phyloP scores from a whole-genome alignment of 2,888 invertebrate genomes.

The Aspidiotus rigidus region DNA sequence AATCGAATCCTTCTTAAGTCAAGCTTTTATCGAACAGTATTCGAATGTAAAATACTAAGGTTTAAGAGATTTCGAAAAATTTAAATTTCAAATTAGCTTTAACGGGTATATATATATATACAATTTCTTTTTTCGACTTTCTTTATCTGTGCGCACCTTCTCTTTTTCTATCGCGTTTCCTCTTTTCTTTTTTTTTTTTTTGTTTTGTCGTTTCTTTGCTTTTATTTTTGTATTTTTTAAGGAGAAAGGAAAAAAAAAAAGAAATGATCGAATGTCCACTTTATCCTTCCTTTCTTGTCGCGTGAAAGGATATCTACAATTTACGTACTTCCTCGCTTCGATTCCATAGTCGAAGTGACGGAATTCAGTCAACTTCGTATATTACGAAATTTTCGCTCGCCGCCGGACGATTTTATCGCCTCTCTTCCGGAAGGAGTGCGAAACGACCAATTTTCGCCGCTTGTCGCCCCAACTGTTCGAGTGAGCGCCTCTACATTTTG shows the following conservation, averaged over 20 bases:
- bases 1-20: conserved; percentile 31
- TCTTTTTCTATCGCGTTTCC: not conserved
- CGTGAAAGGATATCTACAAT: too few species aligned
- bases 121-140: not conserved
- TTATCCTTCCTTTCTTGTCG: not conserved
- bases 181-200: not conserved
- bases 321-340: too few species aligned
- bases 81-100: conserved; percentile 32
- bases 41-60: conserved; percentile 31
- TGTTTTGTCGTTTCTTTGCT: not conserved
- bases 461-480: too few species aligned
- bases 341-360: too few species aligned
- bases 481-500: too few species aligned
- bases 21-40: conserved; percentile 30
- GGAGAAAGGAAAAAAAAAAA: not conserved
- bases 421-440: too few species aligned
- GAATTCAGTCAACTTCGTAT: too few species aligned
- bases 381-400: too few species aligned
- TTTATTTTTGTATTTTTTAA: not conserved
- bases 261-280: conserved; percentile 4
- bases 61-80: conserved; percentile 31
- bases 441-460: too few species aligned
- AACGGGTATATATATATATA: conserved; percentile 13
- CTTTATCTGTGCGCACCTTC: not conserved
- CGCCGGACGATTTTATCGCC: too few species aligned